Base-by-base conservation (phyloP, 2,888 invertebrate genomes). In the Epinotia demarniana region DNA sequence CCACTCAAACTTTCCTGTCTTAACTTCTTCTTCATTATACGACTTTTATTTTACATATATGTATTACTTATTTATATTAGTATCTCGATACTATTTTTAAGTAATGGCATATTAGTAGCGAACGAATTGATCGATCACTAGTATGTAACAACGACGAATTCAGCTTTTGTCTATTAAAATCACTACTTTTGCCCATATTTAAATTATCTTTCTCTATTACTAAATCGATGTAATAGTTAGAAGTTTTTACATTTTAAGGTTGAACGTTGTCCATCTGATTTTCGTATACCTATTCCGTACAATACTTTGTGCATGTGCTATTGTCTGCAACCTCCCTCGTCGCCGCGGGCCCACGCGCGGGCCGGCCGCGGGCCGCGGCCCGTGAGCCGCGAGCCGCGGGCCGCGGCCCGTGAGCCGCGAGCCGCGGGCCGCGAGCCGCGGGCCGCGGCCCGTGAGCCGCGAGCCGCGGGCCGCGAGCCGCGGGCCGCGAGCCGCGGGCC, bases 1-100 rank as follows among this genome's bases (percentile, higher is more conserved):
- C 96, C 96, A 96, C 96, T 96, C 96, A 96, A 96, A 95, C 92
- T 95, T 95, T 95, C 95, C 95, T 95, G 94, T 89, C 89, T 87
- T 84, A 82, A 86, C 85, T 86, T 85, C 82, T 87, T 85, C 83
- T 84, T 80, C 78, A 83, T 85, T 83, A 83, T 84, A 79, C 76
- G 73, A 77, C 70, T 80, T 81, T 80, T 76, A 73, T 78, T 60
- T 76, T 77, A 67, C 77, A 73, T 78, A 76, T 77, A 39, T 75
- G 72, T 80, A 76, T 77, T 68, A 76, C 72, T 61, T 66, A 55
- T 74, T 62, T 72, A 78, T 78, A 70, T 80, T 81, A 75, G 79
- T 79, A 80, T 79, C 79, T 78, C 79, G 70, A 77, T 78, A 77
- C 78, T 62, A 64, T 80, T 79, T 73, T 75, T 68, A 46, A 46